Evolutionary conservation across 2,113 vertebrate species (phyloP).

Genomic region (Heloderma charlesbogerti): DNA sequence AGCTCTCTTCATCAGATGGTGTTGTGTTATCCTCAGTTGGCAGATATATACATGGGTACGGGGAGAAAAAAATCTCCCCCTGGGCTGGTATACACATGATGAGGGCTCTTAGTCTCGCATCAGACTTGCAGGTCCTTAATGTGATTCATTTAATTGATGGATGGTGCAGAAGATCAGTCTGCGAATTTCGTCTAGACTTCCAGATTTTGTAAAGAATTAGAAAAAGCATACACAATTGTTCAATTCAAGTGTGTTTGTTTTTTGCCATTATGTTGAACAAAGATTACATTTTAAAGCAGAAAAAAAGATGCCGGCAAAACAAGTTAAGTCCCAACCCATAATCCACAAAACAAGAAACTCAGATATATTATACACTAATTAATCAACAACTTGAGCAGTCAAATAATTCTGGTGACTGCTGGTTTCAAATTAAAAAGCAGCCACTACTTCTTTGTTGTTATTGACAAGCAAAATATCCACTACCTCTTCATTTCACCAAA

Average conservation of each 20-base stretch:
- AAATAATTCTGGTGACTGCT: background rate
- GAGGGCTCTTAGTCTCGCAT: background rate
- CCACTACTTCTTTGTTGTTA: background rate
- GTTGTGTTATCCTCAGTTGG: background rate
- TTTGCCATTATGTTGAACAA: background rate
- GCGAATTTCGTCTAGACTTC: conserved; percentile 20
- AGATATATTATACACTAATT: background rate
- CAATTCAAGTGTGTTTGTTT: background rate
- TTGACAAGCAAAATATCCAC: background rate
- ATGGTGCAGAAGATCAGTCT: conserved; percentile 30
- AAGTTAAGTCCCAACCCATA: background rate
- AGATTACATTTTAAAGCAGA: background rate
- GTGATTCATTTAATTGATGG: conserved; percentile 49
- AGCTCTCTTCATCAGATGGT: background rate
- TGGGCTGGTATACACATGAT: background rate
- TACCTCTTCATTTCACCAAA: background rate
- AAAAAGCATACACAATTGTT: conserved; percentile 1
- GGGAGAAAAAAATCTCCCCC: no score
- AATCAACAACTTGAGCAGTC: background rate
- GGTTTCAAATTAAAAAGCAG: background rate
- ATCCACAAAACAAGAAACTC: background rate
- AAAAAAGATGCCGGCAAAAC: no score
- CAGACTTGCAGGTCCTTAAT: background rate
- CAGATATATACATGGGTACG: background rate
- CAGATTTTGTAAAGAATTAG: background rate